A percentile compares a stretch with the other conserved stretches of the same genome.
Evolutionary conservation across 1,140 invertebrate species (phyloP).

Genomic region (Elysia chlorotica): DNA sequence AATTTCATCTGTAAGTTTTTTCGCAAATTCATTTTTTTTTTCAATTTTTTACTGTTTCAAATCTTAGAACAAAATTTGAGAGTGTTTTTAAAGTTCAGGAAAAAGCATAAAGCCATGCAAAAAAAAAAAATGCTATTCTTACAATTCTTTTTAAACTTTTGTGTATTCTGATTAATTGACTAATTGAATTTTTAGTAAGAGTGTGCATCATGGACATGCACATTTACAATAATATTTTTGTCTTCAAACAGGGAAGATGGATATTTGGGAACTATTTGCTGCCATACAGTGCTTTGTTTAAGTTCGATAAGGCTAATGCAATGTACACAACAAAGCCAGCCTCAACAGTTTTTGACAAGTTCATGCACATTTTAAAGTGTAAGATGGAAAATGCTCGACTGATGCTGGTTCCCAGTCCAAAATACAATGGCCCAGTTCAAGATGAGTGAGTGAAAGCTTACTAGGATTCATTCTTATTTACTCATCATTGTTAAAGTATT

Average conservation of each 20-base stretch:
- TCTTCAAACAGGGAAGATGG: conserved; percentile 75
- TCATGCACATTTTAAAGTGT: conserved; percentile 95
- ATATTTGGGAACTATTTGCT: conserved; percentile 97
- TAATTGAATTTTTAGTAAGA: too few relatives aligned
- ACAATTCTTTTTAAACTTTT: too few relatives aligned
- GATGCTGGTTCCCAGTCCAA: conserved; percentile 89
- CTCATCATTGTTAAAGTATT: too few relatives aligned
- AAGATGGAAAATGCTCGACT: conserved; percentile 92
- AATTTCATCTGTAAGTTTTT: conserved; percentile 74
- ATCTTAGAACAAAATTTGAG: too few relatives aligned
- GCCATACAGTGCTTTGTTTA: conserved; percentile 90
- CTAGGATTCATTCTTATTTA: too few relatives aligned
- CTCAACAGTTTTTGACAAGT: conserved; percentile 87
- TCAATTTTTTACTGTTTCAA: too few relatives aligned
- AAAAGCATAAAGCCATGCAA: too few relatives aligned
- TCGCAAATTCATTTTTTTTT: not conserved
- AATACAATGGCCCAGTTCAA: conserved; percentile 78
- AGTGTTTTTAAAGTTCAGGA: too few relatives aligned
- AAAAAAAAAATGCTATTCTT: too few relatives aligned
- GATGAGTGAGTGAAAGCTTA: conserved; percentile 76
- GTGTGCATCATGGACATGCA: too few relatives aligned
- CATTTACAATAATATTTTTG: too few relatives aligned
- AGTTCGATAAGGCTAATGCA: conserved; percentile 92
- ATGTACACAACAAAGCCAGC: conserved; percentile 95
- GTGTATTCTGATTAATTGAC: too few relatives aligned